Evolutionary conservation across 2,888 invertebrate genomes (phyloP), one percentile per base, ranked within the genome.

Genomic region (Acanthopleura granulata): DNA sequence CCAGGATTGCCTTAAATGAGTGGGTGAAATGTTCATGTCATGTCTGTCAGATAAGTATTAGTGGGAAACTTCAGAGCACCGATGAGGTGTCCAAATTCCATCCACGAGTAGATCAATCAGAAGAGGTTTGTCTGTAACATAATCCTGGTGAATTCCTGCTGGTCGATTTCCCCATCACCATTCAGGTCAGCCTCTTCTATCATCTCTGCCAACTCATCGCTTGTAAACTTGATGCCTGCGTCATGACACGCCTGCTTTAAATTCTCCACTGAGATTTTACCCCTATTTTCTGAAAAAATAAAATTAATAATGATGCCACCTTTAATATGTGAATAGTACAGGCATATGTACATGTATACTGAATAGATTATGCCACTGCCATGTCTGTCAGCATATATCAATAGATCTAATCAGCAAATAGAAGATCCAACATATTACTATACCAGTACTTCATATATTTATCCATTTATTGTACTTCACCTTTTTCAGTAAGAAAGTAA

Each of bases 101-200:
- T 40, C 40, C 3, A 40, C 9, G 4, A 40, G 9, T 40, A 6
- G 40, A 40, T 6, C 3, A 18, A 69, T 82, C 74, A 88, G 73
- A 89, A 90, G 25, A 90, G 79, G 78, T 89, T 90, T 22, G 90
- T 90, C 76, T 88, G 86, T 69, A 89, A 79, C 89, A 90, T 90
- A 11, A 90, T 88, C 75, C 86, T 78, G 49, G 89, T 85, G 75
- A 90, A 90, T 81, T 90, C 90, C 74, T 87, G 84, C 76, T 87
- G 84, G 83, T 89, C 89, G 0, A 90, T 84, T 61, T 82, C 79
- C 49, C 89, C 89, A 79, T 90, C 90, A 16, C 90, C 90, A 78
- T 90, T 89, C 22, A 86, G 81, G 75, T 90, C 90, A 0, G 90
- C 90, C 77, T 89, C 89, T 72, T 86, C 85, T 57, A 90, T 86